These are phyloP conservation scores for Astropecten irregularis DNA, from an alignment of 53 echinoderm and acorn worm species.

Conservation along the genomic window DNA sequence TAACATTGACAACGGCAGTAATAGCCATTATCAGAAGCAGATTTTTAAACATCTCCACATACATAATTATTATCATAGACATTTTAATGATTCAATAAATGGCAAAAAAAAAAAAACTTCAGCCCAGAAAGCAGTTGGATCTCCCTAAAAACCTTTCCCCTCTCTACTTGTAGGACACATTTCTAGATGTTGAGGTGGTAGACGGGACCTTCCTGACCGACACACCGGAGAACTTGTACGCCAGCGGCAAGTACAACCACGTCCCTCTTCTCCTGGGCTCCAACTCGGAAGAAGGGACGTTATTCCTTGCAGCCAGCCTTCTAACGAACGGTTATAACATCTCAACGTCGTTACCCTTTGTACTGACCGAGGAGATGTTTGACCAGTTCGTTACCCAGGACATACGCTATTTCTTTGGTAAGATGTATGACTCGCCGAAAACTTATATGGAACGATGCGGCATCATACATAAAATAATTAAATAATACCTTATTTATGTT, in stretches of 20 bases:
- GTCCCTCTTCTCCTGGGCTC: constrained; percentile 58
- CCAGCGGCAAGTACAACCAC: constrained; percentile 51
- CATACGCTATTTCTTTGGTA: background rate
- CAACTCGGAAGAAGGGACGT: constrained; percentile 77
- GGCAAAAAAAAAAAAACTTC: too few species aligned
- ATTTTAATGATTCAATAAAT: too few species aligned
- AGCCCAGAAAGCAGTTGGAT: too few species aligned
- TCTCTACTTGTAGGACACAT: constrained; percentile 18
- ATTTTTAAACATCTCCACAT: too few species aligned
- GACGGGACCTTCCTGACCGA: constrained; percentile 73
- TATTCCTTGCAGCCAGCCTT: background rate
- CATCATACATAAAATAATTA: too few species aligned
- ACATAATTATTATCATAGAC: too few species aligned
- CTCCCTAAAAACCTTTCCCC: too few species aligned
- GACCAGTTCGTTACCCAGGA: background rate
- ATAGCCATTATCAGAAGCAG: too few species aligned
- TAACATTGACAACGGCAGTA: too few species aligned
- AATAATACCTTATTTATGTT: too few species aligned
- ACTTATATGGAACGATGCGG: too few species aligned
- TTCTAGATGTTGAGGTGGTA: constrained; percentile 13
- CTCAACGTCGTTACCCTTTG: background rate
- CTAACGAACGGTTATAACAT: background rate
- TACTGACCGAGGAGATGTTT: background rate
- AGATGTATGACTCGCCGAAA: too few species aligned
- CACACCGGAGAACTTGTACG: constrained; percentile 51